Percentiles rank a stretch among this genome's conserved stretches.
Evolutionary conservation across 2,888 invertebrate genomes (phyloP).

Genomic region (Synergus itoensis): DNA sequence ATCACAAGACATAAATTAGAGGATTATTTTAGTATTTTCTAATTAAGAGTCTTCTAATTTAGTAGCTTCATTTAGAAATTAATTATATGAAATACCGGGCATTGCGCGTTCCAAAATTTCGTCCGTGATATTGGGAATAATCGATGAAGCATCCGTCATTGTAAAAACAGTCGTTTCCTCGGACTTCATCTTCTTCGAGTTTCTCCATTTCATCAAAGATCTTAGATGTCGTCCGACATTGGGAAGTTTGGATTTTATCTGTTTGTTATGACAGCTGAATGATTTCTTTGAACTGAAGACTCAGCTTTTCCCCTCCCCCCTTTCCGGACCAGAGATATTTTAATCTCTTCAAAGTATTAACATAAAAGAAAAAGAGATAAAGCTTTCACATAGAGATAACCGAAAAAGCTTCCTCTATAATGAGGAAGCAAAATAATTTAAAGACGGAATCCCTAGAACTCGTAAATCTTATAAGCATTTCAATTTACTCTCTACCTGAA

Average conservation of each 20-base stretch:
- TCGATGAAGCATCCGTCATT: conserved; percentile 2
- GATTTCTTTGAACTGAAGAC: conserved; percentile 22
- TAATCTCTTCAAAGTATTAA: not conserved
- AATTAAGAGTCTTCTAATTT: too few species aligned
- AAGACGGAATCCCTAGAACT: not conserved
- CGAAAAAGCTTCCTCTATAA: not conserved
- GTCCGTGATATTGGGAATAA: not conserved
- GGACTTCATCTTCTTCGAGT: conserved; percentile 47
- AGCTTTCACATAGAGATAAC: not conserved
- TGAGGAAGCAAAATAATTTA: too few species aligned
- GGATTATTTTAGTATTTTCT: too few species aligned
- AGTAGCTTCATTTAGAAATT: not conserved
- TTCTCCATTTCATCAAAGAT: conserved; percentile 62
- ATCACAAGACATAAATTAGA: too few species aligned
- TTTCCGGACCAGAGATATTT: not conserved
- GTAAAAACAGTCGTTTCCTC: conserved; percentile 38
- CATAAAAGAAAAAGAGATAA: not conserved
- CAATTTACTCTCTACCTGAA: not conserved
- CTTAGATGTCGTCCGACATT: conserved; percentile 61
- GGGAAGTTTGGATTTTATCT: conserved; percentile 65
- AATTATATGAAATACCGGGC: not conserved
- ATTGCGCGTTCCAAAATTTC: conserved; percentile 26
- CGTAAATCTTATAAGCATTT: not conserved
- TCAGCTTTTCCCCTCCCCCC: not conserved
- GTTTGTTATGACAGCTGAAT: conserved; percentile 47